Percentiles rank a stretch among this genome's conserved stretches.
These are phyloP conservation scores for Apotomis turbidana DNA, from an alignment of 2,888 invertebrate species.

Conservation along the genomic window DNA sequence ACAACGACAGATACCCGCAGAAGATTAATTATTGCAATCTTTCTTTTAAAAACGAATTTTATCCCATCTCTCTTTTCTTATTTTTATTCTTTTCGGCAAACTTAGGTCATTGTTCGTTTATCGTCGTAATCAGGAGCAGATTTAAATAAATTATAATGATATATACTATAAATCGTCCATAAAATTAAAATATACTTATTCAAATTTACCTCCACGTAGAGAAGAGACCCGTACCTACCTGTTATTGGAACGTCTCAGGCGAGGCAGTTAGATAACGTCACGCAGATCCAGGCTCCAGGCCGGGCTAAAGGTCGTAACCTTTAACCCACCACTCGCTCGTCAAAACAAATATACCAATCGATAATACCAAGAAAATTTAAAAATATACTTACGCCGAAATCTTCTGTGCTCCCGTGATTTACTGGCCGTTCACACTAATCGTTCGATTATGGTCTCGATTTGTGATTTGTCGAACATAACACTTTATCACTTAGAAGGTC, in stretches of 20 bases:
- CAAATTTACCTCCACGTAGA: no score
- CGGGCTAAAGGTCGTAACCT: constrained; percentile 70
- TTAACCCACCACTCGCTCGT: constrained; percentile 59
- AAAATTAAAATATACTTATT: no score
- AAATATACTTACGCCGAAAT: constrained; percentile 60
- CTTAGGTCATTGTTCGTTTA: no score
- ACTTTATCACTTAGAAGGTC: constrained; percentile 47
- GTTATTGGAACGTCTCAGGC: constrained; percentile 33
- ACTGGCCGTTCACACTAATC: constrained; percentile 46
- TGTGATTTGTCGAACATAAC: constrained; percentile 47
- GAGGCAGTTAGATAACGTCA: constrained; percentile 69
- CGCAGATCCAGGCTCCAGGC: constrained; percentile 55
- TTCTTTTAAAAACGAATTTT: no score
- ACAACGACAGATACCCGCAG: no score
- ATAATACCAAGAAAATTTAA: constrained; percentile 51
- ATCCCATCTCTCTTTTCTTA: no score
- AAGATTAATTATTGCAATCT: no score
- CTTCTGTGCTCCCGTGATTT: constrained; percentile 45
- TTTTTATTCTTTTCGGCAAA: no score
- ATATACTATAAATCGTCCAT: neutral
- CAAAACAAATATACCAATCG: constrained; percentile 67
- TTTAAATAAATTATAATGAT: no score
- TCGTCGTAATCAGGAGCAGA: no score
- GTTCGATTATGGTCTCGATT: constrained; percentile 38
- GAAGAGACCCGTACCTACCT: constrained; percentile 6